phyloP scores from a whole-genome alignment of 2,888 invertebrate genomes.

The Eupeodes luniger region DNA sequence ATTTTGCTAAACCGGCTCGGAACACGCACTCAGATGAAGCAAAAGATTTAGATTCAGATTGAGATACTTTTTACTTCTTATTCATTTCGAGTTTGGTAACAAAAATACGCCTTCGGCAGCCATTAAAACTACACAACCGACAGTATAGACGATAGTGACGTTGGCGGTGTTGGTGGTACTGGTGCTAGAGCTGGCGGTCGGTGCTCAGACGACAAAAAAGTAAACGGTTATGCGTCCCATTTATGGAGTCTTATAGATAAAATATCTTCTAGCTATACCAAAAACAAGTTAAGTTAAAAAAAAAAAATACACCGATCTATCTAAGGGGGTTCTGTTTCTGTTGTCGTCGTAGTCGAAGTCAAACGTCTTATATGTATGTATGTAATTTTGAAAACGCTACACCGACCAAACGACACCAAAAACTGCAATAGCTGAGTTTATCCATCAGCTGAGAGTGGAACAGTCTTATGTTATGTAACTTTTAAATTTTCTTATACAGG shows the following conservation, averaged over 20 bases:
- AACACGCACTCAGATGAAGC: constrained; percentile 1
- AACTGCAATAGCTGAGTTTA: constrained; percentile 1
- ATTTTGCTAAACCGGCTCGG: constrained; percentile 55
- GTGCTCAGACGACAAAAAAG: constrained; percentile 26
- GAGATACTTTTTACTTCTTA: background rate
- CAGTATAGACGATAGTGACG: background rate
- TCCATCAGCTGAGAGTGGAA: background rate
- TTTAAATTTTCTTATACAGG: background rate
- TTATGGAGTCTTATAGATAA: constrained; percentile 42
- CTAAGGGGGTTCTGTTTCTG: constrained; percentile 22
- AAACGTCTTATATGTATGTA: background rate
- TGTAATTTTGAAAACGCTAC: constrained; percentile 20
- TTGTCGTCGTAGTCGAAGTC: background rate
- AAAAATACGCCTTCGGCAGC: background rate
- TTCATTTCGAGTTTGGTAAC: background rate
- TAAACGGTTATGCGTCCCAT: constrained; percentile 60
- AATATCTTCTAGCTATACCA: constrained; percentile 20
- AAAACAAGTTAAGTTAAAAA: constrained; percentile 50
- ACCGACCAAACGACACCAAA: constrained; percentile 5
- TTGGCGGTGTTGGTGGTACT: background rate
- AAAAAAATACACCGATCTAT: background rate
- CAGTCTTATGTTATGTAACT: constrained; percentile 25
- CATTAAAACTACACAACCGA: no score
- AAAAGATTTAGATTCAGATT: background rate
- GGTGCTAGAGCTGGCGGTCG: background rate